These are phyloP conservation scores for Apistogramma diplotaenia DNA, from an alignment of 2,113 vertebrate genomes.

Conservation along the genomic window DNA sequence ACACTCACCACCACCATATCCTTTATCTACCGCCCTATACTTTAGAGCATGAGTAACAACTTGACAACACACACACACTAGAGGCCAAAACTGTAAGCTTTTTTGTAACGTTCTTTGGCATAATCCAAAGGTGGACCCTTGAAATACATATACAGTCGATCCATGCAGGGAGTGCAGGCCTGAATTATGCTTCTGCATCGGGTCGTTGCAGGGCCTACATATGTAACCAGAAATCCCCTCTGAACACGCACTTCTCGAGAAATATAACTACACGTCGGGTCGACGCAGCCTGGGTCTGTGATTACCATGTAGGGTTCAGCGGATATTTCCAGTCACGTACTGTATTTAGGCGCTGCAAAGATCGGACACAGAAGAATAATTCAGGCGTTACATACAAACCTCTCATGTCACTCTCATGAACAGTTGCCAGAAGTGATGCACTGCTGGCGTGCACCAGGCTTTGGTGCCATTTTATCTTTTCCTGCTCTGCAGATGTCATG, in stretches of 20 bases:
- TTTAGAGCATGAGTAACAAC: not conserved
- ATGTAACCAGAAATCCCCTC: too few species aligned
- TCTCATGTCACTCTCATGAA: not conserved
- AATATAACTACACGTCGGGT: too few species aligned
- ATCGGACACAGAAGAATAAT: too few species aligned
- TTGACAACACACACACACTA: not conserved
- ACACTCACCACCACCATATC: not conserved
- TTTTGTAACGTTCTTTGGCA: not conserved
- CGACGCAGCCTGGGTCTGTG: too few species aligned
- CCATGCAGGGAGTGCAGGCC: not conserved
- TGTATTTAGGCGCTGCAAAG: too few species aligned
- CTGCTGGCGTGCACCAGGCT: not conserved
- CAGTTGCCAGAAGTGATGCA: not conserved
- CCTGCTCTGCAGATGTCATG: too few species aligned
- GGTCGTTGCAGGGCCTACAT: too few species aligned
- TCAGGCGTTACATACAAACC: too few species aligned
- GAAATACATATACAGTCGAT: not conserved
- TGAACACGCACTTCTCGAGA: too few species aligned
- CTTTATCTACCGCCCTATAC: not conserved
- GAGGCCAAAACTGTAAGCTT: not conserved
- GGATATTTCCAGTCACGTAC: too few species aligned
- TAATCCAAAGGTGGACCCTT: not conserved
- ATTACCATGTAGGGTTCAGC: too few species aligned
- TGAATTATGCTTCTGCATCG: too few species aligned
- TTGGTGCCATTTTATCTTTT: not conserved